Percentiles rank a stretch among this genome's conserved stretches.
Evolutionary conservation across 2,888 invertebrate species (phyloP).

Genomic region (Spilarctia lutea): DNA sequence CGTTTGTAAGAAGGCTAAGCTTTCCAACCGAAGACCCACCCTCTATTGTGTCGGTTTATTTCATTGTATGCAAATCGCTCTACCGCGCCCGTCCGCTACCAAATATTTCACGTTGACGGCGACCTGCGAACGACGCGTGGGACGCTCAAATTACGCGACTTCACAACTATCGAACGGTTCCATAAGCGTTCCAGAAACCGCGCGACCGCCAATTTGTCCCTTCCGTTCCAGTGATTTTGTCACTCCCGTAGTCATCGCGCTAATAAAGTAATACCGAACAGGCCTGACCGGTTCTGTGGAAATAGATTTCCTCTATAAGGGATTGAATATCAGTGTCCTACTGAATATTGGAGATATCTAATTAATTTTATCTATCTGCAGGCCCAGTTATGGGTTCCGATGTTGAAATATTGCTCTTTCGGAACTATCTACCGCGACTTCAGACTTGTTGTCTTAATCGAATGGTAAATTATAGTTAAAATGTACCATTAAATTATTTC

Average conservation of each 20-base stretch:
- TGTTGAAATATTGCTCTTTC: slow-evolving; percentile 50
- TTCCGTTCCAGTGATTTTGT: slow-evolving; percentile 75
- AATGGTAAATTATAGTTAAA: slow-evolving; percentile 27
- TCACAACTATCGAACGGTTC: slow-evolving; percentile 65
- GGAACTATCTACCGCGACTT: slow-evolving; percentile 44
- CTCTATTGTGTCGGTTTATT: slow-evolving; percentile 68
- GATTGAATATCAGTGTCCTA: slow-evolving; percentile 48
- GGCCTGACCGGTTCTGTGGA: slow-evolving; percentile 55
- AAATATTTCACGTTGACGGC: slow-evolving; percentile 73
- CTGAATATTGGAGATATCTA: slow-evolving; percentile 59
- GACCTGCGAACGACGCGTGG: slow-evolving; percentile 64
- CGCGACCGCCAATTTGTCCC: slow-evolving; percentile 77
- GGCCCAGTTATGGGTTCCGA: slow-evolving; percentile 43
- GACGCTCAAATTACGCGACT: slow-evolving; percentile 71
- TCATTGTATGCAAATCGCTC: slow-evolving; percentile 82
- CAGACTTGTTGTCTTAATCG: slow-evolving; percentile 43
- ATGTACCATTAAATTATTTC: slow-evolving; percentile 29
- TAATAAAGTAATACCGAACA: slow-evolving; percentile 61
- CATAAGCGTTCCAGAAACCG: slow-evolving; percentile 70
- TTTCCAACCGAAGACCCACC: slow-evolving; percentile 70
- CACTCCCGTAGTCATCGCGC: slow-evolving; percentile 63
- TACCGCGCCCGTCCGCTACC: slow-evolving; percentile 74
- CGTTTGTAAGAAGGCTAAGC: slow-evolving; percentile 70
- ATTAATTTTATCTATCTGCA: slow-evolving; percentile 54
- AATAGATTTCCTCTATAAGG: slow-evolving; percentile 62